Base-by-base conservation (phyloP, 35 echinoderm and acorn worm species). In the Lytechinus variegatus region DNA sequence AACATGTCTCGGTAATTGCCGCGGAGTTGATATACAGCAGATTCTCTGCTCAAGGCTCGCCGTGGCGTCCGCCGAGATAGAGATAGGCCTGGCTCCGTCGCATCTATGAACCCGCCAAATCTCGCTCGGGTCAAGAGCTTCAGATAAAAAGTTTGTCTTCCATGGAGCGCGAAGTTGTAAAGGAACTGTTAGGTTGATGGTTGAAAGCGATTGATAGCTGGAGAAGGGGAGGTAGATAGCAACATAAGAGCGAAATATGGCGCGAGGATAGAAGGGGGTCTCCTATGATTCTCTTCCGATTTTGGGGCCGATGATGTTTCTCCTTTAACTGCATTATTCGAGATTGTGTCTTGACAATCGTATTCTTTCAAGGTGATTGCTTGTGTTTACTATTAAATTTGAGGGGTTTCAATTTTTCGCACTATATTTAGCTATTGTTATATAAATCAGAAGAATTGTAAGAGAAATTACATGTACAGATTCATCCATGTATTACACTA, bases 21-120 rank as follows among this genome's bases (percentile, higher is more conserved):
- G 87, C 27, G 87, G 87, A 89, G 87, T 89, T 89, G 87, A 89
- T 89, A 89, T 89, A 89, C 24, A 13, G 87, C 87, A 89, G 87
- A 53, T 89, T 52, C 52, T 53, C 52, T 19, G 27, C 14, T 89
- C 28, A 6, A 9, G 87, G 87, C 87, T 8, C 51, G 27, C 87
- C 28, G 5, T 29, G 87, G 51, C 27, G 51, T 89, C 28, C 24
- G 2, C 27, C 6, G 87, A 29, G 52, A 53, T 6, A 10, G 28
- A 33, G 87, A 89, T 53, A 52, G 33, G 33, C 33, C 33, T 44
- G 2, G 2, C 33, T 11, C 28, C 87, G 87, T 71, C 21, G 61
- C 61, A 13, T 14, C 24, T 2, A 14, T 71, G 61, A 21, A 13
- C 5, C 14, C 4, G 61, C 61, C 14, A 13, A 44, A 13, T 71